phyloP scores from a whole-genome alignment of 1,140 invertebrate genomes.

The Rhagoletis zephyria region DNA sequence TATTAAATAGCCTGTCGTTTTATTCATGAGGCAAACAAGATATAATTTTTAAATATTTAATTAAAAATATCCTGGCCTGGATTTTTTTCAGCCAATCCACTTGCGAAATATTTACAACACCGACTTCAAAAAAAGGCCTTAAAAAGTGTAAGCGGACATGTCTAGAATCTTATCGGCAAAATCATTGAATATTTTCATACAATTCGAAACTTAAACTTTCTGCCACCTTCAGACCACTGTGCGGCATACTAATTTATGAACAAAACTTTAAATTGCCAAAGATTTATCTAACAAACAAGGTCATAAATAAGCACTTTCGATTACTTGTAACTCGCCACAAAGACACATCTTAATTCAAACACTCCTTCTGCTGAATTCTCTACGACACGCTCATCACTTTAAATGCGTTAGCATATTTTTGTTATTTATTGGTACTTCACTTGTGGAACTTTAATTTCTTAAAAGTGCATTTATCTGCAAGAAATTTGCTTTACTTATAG shows the following conservation, averaged over 20 bases:
- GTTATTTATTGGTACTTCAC: constrained; percentile 28
- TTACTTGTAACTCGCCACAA: neutral
- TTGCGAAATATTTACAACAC: no score
- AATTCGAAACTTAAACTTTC: neutral
- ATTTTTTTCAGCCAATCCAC: no score
- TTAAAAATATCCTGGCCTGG: no score
- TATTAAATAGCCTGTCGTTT: no score
- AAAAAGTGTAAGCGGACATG: no score
- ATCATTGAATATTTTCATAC: no score
- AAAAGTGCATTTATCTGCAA: neutral
- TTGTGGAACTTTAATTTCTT: constrained; percentile 29
- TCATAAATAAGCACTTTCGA: neutral
- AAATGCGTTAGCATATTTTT: constrained; percentile 30
- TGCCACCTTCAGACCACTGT: neutral
- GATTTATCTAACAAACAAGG: neutral
- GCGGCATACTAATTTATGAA: neutral
- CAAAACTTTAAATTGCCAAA: neutral
- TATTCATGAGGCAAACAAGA: no score
- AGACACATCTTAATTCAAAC: neutral
- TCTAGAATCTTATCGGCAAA: no score
- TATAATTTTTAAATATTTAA: no score
- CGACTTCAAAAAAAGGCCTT: no score
- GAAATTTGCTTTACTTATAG: constrained; percentile 22
- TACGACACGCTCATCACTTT: neutral
- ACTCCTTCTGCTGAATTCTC: neutral